A percentile compares a stretch with the other conserved stretches of the same genome.
Evolutionary conservation across 1,140 invertebrate genomes (phyloP).

Genomic region (Drosophila yakuba): DNA sequence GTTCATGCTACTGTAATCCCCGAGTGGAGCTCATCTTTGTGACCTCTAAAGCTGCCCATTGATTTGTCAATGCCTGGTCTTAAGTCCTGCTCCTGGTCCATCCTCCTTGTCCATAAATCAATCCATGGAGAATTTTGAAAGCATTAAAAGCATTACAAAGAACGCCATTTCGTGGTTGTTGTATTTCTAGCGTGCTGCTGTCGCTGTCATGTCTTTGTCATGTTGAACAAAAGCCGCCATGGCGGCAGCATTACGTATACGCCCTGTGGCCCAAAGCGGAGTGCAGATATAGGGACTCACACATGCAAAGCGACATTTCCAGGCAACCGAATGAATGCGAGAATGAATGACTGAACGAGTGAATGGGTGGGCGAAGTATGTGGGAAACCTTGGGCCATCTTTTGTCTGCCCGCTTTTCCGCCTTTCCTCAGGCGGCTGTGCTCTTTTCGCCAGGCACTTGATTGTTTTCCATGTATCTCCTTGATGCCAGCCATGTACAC

Average conservation of each 20-base stretch:
- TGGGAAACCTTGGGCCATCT: conserved; percentile 71
- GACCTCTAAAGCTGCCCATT: conserved; percentile 67
- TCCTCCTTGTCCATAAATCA: conserved; percentile 68
- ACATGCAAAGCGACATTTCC: conserved; percentile 62
- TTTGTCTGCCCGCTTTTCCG: conserved; percentile 55
- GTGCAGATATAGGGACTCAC: conserved; percentile 39
- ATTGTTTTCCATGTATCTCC: conserved; percentile 68
- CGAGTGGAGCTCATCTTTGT: conserved; percentile 11
- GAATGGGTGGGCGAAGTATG: conserved; percentile 38
- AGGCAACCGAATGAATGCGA: conserved; percentile 68
- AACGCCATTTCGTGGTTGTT: conserved; percentile 54
- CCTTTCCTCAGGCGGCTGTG: conserved; percentile 43
- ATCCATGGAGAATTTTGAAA: conserved; percentile 65
- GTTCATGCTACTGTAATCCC: conserved; percentile 11
- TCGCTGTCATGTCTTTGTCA: conserved; percentile 80
- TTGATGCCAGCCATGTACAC: conserved; percentile 1
- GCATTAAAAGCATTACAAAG: conserved; percentile 80
- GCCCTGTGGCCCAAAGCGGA: conserved; percentile 38
- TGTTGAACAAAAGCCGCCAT: conserved; percentile 76
- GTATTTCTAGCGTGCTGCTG: conserved; percentile 35
- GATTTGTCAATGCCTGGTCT: conserved; percentile 59
- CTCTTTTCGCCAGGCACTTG: conserved; percentile 64
- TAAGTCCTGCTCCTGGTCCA: conserved; percentile 4
- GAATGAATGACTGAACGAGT: conserved; percentile 67
- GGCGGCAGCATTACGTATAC: conserved; percentile 69